Evolutionary conservation across 2,888 invertebrate species (phyloP).

Genomic region (Drosophila pegasa): DNA sequence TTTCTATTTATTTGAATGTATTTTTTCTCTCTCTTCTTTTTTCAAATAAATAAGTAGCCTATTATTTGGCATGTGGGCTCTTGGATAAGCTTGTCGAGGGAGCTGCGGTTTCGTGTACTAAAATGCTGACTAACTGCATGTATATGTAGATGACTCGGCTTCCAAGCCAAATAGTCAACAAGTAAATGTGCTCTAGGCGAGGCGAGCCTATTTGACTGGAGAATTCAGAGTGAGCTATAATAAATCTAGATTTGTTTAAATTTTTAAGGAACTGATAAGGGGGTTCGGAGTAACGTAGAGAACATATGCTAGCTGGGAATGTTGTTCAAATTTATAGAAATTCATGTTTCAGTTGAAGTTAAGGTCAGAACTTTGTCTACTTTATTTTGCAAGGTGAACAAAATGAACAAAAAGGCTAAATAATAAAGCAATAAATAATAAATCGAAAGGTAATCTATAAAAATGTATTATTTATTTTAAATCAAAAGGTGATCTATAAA

Average conservation of each 20-base stretch:
- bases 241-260: too few species aligned
- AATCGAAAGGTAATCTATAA: too few species aligned
- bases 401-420: neutral
- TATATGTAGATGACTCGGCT: neutral
- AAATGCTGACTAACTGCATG: slow-evolving; percentile 11
- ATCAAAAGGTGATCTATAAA: too few species aligned
- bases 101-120: slow-evolving; percentile 1
- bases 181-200: neutral
- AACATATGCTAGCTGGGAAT: too few species aligned
- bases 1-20: neutral
- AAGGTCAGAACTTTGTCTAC: too few species aligned
- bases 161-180: neutral
- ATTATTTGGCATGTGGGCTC: slow-evolving; percentile 35
- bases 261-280: too few species aligned
- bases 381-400: neutral
- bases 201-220: too few species aligned
- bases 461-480: too few species aligned
- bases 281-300: too few species aligned
- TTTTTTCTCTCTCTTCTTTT: neutral
- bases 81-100: slow-evolving; percentile 7
- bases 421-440: too few species aligned
- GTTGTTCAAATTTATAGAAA: too few species aligned
- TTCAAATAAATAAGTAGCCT: slow-evolving; percentile 3
- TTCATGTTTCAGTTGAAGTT: neutral
- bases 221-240: too few species aligned